Evolutionary conservation across 2,888 invertebrate species (phyloP).

Genomic region (Cheilosia variabilis): DNA sequence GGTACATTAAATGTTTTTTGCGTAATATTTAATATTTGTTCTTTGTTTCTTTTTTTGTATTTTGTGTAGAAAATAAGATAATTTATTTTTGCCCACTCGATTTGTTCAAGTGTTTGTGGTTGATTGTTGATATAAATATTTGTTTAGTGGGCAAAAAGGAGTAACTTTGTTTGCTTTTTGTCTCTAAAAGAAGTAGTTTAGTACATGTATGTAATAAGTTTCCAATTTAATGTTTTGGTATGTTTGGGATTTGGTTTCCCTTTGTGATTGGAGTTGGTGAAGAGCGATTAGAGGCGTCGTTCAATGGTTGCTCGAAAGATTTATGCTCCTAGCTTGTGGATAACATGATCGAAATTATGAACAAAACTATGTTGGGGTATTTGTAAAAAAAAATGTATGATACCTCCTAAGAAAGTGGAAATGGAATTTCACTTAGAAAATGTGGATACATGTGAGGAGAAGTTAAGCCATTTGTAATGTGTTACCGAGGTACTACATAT

Average conservation of each 20-base stretch:
- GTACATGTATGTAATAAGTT: conserved; percentile 27
- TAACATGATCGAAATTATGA: too few relatives aligned
- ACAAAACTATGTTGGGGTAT: too few relatives aligned
- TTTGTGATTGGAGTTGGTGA: conserved; percentile 35
- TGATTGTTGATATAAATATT: conserved; percentile 28
- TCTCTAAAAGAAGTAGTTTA: conserved; percentile 53
- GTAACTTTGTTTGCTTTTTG: conserved; percentile 59
- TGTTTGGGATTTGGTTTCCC: conserved; percentile 46
- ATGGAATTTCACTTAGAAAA: too few relatives aligned
- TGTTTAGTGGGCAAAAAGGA: conserved; percentile 61
- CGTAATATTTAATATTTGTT: background rate
- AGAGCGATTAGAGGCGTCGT: conserved; percentile 23
- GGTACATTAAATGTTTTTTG: conserved; percentile 33
- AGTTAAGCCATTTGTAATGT: too few relatives aligned
- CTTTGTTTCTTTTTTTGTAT: background rate
- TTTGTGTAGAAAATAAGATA: conserved; percentile 25
- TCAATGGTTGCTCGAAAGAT: background rate
- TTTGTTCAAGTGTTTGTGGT: conserved; percentile 9
- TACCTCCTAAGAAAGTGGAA: too few relatives aligned
- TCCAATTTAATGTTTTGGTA: conserved; percentile 26
- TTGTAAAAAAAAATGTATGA: too few relatives aligned
- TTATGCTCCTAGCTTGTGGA: too few relatives aligned
- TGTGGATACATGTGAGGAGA: too few relatives aligned
- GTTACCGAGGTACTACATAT: too few relatives aligned
- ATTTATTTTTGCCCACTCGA: conserved; percentile 31